These are phyloP conservation scores for Gallirallus australis DNA, from an alignment of 2,797 vertebrate genomes.

Conservation along the genomic window DNA sequence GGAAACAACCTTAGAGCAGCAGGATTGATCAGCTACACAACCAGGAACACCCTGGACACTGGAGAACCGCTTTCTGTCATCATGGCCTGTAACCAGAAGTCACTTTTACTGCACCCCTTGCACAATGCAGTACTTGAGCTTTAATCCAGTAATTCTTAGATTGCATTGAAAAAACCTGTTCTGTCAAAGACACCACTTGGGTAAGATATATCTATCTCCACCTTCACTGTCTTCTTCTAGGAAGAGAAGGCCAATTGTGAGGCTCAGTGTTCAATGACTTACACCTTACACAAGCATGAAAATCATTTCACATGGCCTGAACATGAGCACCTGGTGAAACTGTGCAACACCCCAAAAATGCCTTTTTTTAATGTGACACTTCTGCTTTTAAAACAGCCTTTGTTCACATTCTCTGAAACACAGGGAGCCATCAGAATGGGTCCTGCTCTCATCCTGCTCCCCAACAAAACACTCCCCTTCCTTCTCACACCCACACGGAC, in stretches of 20 bases:
- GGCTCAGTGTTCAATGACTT: fast-evolving
- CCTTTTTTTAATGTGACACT: background rate
- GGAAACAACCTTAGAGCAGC: background rate
- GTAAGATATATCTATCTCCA: background rate
- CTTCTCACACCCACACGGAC: background rate
- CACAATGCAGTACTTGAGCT: background rate
- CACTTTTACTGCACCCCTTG: background rate
- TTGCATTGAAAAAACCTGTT: background rate
- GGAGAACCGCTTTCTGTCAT: background rate
- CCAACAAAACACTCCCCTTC: background rate
- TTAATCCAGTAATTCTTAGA: background rate
- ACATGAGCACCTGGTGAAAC: background rate
- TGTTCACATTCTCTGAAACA: background rate
- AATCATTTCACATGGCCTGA: background rate
- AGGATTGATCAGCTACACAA: background rate
- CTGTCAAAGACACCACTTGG: background rate
- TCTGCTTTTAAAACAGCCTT: background rate
- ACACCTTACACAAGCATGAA: fast-evolving
- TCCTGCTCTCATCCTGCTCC: background rate
- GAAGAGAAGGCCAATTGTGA: fast-evolving
- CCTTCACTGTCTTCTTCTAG: background rate
- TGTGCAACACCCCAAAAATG: background rate
- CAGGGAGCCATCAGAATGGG: background rate
- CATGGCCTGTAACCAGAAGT: fast-evolving
- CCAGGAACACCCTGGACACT: background rate